Evolutionary conservation across 2,888 invertebrate species (phyloP).

Genomic region (Serrognathus titanus): DNA sequence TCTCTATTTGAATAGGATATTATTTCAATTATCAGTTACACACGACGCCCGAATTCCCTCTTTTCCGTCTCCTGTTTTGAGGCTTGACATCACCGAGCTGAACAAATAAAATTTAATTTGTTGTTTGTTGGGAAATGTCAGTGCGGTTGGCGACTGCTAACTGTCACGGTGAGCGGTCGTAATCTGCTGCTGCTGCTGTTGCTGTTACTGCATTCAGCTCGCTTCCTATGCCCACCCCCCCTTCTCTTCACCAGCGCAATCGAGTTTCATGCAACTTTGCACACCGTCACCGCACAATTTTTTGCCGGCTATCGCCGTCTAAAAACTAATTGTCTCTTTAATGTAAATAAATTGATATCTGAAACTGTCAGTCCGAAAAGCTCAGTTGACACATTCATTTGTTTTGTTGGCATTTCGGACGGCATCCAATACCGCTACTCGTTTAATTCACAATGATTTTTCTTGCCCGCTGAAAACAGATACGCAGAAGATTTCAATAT

Average conservation of each 20-base stretch:
- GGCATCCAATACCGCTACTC: too few relatives aligned
- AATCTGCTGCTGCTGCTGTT: conserved; percentile 19
- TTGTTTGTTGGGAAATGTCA: conserved; percentile 29
- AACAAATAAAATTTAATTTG: conserved; percentile 33
- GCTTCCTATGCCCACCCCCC: neutral
- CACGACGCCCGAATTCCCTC: conserved; percentile 2
- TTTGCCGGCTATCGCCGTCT: neutral
- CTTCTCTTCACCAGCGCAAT: conserved; percentile 22
- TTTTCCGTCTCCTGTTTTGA: neutral
- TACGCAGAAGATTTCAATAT: too few relatives aligned
- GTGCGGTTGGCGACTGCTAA: conserved; percentile 26
- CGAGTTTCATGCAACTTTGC: conserved; percentile 25
- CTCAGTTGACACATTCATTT: neutral
- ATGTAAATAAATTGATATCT: conserved; percentile 24
- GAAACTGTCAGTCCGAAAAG: neutral
- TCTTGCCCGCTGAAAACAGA: too few relatives aligned
- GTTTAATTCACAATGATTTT: too few relatives aligned
- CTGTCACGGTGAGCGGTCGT: conserved; percentile 25
- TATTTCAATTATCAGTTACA: conserved; percentile 38
- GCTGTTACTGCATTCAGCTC: conserved; percentile 8
- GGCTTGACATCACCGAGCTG: conserved; percentile 23
- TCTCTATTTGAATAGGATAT: conserved; percentile 40
- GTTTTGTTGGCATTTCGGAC: too few relatives aligned
- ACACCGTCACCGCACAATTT: conserved; percentile 6
- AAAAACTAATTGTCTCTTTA: conserved; percentile 11